These are phyloP conservation scores for Burhinus oedicnemus DNA, from an alignment of 2,113 vertebrate genomes.

Conservation along the genomic window DNA sequence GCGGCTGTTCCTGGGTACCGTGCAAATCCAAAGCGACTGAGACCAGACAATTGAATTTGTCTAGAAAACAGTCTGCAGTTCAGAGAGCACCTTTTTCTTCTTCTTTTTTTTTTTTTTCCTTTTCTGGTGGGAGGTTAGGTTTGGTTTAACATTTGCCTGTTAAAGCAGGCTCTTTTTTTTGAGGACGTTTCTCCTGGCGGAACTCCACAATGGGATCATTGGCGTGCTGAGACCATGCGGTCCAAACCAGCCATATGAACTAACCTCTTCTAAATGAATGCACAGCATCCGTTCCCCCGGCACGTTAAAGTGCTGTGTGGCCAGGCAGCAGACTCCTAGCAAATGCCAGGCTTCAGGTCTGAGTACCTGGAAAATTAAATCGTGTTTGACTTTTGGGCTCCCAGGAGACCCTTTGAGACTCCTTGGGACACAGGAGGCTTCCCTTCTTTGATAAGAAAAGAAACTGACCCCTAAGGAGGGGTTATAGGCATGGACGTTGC, in stretches of 20 bases:
- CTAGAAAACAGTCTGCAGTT: not conserved
- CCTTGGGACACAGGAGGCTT: accelerated
- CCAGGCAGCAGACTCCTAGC: not conserved
- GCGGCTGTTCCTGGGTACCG: accelerated
- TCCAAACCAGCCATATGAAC: not conserved
- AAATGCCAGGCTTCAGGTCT: not conserved
- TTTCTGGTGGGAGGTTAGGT: not conserved
- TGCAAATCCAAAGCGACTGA: not conserved
- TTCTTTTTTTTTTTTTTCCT: accelerated
- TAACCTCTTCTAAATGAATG: accelerated
- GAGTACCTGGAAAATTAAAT: not conserved
- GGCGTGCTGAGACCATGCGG: accelerated
- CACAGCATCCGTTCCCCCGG: not conserved
- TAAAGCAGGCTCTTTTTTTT: not conserved
- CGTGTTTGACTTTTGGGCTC: not conserved
- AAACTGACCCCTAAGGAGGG: accelerated
- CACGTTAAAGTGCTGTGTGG: accelerated
- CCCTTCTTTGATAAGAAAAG: accelerated
- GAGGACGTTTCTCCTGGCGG: accelerated
- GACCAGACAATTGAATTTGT: not conserved
- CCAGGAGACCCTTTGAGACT: not conserved
- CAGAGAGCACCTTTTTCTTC: accelerated
- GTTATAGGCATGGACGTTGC: accelerated
- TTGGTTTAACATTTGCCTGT: accelerated
- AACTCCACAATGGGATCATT: accelerated